Conservation (phyloP, 2,888 invertebrate species). For the Scaptomyza tumidula region DNA sequence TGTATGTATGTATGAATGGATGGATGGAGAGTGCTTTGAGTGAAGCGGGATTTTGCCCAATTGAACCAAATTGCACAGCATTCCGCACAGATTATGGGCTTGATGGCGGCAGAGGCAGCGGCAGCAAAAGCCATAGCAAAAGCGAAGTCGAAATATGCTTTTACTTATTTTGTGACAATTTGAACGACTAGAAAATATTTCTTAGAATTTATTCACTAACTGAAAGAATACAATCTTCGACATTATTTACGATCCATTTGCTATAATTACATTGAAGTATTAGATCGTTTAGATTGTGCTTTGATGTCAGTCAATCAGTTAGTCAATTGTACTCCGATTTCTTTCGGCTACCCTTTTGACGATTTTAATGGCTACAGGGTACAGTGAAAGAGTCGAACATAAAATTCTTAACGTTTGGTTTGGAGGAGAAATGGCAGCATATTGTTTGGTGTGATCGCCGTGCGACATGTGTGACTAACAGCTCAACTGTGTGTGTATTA, state of each 20-base stretch:
- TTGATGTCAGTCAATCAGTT: background rate
- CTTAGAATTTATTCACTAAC: too few species aligned
- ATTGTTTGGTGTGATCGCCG: slow-evolving; percentile 47
- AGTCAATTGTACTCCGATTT: too few species aligned
- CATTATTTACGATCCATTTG: too few species aligned
- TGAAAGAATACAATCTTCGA: too few species aligned
- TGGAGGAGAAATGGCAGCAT: slow-evolving; percentile 13
- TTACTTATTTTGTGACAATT: background rate
- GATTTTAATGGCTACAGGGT: slow-evolving; percentile 1
- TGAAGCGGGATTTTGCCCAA: slow-evolving; percentile 30
- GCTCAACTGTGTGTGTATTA: slow-evolving; percentile 57
- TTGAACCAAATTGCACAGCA: slow-evolving; percentile 47
- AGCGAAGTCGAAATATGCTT: background rate
- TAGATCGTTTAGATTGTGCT: too few species aligned
- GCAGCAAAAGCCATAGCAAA: background rate
- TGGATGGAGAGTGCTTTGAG: too few species aligned
- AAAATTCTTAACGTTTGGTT: slow-evolving; percentile 36
- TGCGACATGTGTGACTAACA: slow-evolving; percentile 58
- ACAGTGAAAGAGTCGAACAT: slow-evolving; percentile 13
- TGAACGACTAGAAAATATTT: slow-evolving; percentile 13
- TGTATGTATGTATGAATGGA: too few species aligned
- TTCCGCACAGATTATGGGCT: slow-evolving; percentile 56
- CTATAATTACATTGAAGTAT: too few species aligned
- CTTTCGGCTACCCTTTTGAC: background rate
- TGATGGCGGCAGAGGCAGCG: slow-evolving; percentile 8